These are phyloP conservation scores for Megathymus violae DNA, from an alignment of 1,140 invertebrate species.

Conservation along the genomic window DNA sequence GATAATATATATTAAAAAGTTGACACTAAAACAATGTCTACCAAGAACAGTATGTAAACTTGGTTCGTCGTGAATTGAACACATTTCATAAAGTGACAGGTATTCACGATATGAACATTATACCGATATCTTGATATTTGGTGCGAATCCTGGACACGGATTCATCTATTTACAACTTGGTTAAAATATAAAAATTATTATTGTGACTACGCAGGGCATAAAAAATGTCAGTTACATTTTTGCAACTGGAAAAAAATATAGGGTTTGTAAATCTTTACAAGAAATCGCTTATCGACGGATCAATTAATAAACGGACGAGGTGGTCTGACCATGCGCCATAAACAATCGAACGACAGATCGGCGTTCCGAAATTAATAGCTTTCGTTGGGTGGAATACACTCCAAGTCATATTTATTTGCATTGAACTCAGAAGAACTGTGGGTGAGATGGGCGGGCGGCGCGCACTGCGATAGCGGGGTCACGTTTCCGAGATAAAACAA, in stretches of 20 bases:
- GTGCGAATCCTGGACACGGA: too few relatives aligned
- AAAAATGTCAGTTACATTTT: too few relatives aligned
- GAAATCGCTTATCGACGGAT: slow-evolving; percentile 57
- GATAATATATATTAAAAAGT: too few relatives aligned
- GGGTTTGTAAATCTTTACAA: slow-evolving; percentile 23
- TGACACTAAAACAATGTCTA: too few relatives aligned
- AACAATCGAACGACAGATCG: slow-evolving; percentile 66
- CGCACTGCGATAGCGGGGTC: slow-evolving; percentile 62
- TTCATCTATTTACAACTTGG: too few relatives aligned
- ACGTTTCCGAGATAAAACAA: slow-evolving; percentile 66
- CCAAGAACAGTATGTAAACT: too few relatives aligned
- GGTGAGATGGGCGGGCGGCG: slow-evolving; percentile 64
- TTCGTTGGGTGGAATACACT: slow-evolving; percentile 49
- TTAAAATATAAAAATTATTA: too few relatives aligned
- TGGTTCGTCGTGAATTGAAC: too few relatives aligned
- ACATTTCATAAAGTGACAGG: too few relatives aligned
- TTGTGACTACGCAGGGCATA: too few relatives aligned
- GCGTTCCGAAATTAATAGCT: slow-evolving; percentile 67
- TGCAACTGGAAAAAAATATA: slow-evolving; percentile 20
- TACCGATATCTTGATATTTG: too few relatives aligned
- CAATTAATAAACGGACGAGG: slow-evolving; percentile 70
- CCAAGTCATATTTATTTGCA: slow-evolving; percentile 63
- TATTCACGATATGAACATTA: too few relatives aligned
- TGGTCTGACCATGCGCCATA: slow-evolving; percentile 58
- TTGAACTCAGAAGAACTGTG: slow-evolving; percentile 54